Evolutionary conservation across 2,113 vertebrate species (phyloP).

Genomic region (Ciconia maguari): DNA sequence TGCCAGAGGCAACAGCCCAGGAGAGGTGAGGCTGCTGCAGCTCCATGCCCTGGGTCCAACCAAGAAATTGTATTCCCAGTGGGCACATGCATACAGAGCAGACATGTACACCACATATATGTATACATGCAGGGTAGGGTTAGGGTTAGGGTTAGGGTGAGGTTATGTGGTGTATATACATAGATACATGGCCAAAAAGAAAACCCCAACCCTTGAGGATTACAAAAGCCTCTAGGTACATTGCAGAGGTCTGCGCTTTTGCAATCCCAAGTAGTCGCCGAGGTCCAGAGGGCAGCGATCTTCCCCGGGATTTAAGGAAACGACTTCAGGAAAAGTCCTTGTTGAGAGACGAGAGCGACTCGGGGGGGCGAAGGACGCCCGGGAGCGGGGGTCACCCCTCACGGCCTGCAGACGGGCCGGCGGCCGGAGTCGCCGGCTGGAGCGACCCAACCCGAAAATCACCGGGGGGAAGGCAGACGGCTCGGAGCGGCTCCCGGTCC

Average conservation of each 20-base stretch:
- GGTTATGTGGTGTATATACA: background rate
- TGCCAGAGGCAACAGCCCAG: background rate
- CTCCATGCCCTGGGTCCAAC: rapidly evolving
- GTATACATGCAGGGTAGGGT: background rate
- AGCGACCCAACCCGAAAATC: background rate
- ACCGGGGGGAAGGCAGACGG: background rate
- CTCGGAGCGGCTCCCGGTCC: background rate
- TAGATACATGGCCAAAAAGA: background rate
- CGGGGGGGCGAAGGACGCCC: background rate
- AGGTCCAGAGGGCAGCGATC: background rate
- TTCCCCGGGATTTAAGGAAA: background rate
- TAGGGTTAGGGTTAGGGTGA: too few relatives aligned
- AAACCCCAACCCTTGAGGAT: background rate
- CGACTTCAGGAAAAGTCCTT: background rate
- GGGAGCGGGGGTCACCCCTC: too few relatives aligned
- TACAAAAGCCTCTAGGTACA: background rate
- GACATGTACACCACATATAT: rapidly evolving
- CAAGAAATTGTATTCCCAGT: background rate
- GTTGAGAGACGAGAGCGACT: background rate
- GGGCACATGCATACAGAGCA: rapidly evolving
- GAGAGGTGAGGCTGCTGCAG: background rate
- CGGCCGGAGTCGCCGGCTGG: background rate
- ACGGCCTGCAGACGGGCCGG: background rate
- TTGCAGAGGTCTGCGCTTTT: background rate
- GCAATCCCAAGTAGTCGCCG: background rate